Conservation (phyloP, 2,888 invertebrate species). For the Lithosia quadra region DNA sequence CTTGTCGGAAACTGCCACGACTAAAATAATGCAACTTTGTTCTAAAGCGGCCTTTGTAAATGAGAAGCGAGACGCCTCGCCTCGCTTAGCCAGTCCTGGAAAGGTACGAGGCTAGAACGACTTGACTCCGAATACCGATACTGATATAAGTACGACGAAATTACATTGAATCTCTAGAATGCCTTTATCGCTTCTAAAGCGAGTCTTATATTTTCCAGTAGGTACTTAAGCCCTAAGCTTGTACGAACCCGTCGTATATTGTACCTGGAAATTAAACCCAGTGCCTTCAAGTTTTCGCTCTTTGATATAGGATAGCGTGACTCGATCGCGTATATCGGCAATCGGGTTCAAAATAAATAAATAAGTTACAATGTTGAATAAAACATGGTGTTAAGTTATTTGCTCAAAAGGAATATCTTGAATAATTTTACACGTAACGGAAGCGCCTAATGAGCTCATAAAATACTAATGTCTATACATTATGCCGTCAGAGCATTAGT, state of each 20-base stretch:
- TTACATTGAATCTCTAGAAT: slow-evolving; percentile 60
- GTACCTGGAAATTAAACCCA: slow-evolving; percentile 34
- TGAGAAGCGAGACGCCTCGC: slow-evolving; percentile 48
- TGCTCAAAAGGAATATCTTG: slow-evolving; percentile 46
- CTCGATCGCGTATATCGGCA: background rate
- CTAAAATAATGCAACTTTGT: slow-evolving; percentile 62
- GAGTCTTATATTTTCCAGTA: too few species aligned
- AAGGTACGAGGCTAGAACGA: slow-evolving; percentile 48
- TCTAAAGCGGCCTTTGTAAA: slow-evolving; percentile 56
- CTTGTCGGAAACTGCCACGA: slow-evolving; percentile 50
- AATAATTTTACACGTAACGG: slow-evolving; percentile 57
- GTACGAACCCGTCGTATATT: slow-evolving; percentile 32
- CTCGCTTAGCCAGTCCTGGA: slow-evolving; percentile 16
- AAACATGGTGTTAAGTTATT: slow-evolving; percentile 46
- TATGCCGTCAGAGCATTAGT: slow-evolving; percentile 43
- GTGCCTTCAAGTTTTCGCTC: slow-evolving; percentile 21
- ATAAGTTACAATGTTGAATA: slow-evolving; percentile 38
- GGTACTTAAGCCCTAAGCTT: background rate
- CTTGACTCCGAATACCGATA: slow-evolving; percentile 54
- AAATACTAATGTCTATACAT: slow-evolving; percentile 57
- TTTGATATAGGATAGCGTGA: slow-evolving; percentile 21
- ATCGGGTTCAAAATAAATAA: background rate
- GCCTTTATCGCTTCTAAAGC: slow-evolving; percentile 50
- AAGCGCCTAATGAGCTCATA: slow-evolving; percentile 60
- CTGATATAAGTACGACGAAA: slow-evolving; percentile 57